Evolutionary conservation across 2,113 vertebrate genomes (phyloP).

Genomic region (Fregetta grallaria): DNA sequence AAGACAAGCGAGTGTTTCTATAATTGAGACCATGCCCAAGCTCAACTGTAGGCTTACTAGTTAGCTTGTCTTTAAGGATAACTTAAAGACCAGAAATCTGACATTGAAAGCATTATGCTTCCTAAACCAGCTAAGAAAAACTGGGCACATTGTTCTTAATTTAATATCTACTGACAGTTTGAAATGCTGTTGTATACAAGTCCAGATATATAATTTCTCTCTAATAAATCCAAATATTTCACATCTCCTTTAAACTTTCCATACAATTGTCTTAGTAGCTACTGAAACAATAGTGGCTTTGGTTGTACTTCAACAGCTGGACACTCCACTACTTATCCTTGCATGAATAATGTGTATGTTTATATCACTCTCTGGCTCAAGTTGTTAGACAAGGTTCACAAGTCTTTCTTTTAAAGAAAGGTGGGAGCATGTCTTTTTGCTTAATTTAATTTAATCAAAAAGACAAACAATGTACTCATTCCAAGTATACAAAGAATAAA

Average conservation of each 20-base stretch:
- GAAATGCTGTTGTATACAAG: not conserved
- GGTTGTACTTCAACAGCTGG: not conserved
- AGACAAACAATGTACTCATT: accelerated
- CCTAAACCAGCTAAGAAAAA: not conserved
- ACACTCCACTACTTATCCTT: not conserved
- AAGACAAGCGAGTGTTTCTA: not conserved
- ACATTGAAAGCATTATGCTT: not conserved
- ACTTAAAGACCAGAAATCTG: not conserved
- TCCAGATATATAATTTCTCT: not conserved
- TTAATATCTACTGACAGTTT: not conserved
- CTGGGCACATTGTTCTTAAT: not conserved
- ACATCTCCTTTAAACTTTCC: not conserved
- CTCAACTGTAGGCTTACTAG: not conserved
- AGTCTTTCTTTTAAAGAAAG: not conserved
- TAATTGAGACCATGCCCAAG: not conserved
- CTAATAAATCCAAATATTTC: not conserved
- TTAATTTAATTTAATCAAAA: not conserved
- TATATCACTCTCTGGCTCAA: not conserved
- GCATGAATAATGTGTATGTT: not conserved
- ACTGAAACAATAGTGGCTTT: no score
- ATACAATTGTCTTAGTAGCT: no score
- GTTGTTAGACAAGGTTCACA: not conserved
- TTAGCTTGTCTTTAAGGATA: not conserved
- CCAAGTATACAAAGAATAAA: not conserved
- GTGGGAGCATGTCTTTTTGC: not conserved